These are phyloP conservation scores for Phymanthus crucifer DNA, from an alignment of 92 coral and sea anemone genomes.

Conservation along the genomic window DNA sequence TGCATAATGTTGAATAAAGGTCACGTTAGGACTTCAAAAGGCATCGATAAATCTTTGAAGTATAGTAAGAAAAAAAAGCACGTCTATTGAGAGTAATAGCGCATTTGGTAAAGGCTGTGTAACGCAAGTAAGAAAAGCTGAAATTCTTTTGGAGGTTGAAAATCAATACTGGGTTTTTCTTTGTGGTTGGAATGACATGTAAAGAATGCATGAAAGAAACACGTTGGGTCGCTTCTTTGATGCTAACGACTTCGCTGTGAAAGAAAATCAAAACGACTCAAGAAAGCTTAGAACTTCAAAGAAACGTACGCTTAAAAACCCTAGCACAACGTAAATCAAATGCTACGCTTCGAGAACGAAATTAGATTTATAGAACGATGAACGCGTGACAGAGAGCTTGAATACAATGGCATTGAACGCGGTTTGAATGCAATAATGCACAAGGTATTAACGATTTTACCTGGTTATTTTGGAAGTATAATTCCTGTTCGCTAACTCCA, in stretches of 20 bases:
- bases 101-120: not conserved
- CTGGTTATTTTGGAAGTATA: conserved; percentile 87
- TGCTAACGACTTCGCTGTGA: not conserved
- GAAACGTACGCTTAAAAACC: not conserved
- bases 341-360: not conserved
- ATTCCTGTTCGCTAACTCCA: conserved; percentile 90
- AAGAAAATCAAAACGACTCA: not conserved
- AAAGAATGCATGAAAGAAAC: conserved; percentile 34
- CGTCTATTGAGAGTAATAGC: conserved; percentile 3
- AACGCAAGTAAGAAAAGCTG: not conserved
- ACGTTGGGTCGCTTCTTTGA: conserved; percentile 27
- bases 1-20: not conserved
- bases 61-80: not conserved
- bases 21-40: conserved; percentile 41
- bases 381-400: conserved; percentile 38
- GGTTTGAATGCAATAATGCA: conserved; percentile 15
- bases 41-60: conserved; percentile 5
- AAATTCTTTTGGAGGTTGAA: not conserved
- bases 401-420: not conserved
- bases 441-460: conserved; percentile 46
- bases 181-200: conserved; percentile 41
- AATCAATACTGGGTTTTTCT: conserved; percentile 18
- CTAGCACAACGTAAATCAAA: not conserved
- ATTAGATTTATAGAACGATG: not conserved
- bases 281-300: not conserved